These are phyloP conservation scores for Zaprionus obscuricornis DNA, from an alignment of 2,888 invertebrate species.

Conservation along the genomic window DNA sequence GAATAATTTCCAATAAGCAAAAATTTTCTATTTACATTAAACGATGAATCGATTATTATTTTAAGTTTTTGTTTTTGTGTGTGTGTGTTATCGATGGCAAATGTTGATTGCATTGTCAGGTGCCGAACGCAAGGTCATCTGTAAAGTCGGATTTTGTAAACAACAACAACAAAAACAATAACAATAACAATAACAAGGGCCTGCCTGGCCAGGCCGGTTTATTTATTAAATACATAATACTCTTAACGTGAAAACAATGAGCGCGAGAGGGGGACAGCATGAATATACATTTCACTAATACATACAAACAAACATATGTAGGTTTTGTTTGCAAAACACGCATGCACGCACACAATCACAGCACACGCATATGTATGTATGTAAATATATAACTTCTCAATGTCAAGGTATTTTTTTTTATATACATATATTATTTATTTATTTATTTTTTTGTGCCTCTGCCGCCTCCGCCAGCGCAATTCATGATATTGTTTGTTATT, in stretches of 20 bases:
- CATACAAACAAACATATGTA: background rate
- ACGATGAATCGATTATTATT: slow-evolving; percentile 25
- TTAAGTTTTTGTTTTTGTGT: too few species aligned
- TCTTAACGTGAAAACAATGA: slow-evolving; percentile 29
- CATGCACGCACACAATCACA: slow-evolving; percentile 18
- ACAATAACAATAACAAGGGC: slow-evolving; percentile 28
- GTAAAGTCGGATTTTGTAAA: slow-evolving; percentile 29
- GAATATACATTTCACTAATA: slow-evolving; percentile 20
- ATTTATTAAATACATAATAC: slow-evolving; percentile 50
- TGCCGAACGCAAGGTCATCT: slow-evolving; percentile 43
- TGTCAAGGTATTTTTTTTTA: slow-evolving; percentile 66
- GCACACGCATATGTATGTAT: slow-evolving; percentile 9
- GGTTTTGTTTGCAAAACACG: slow-evolving; percentile 43
- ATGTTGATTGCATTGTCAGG: slow-evolving; percentile 31
- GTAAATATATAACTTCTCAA: slow-evolving; percentile 46
- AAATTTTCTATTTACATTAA: slow-evolving; percentile 6
- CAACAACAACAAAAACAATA: slow-evolving; percentile 21
- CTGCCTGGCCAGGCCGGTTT: slow-evolving; percentile 31
- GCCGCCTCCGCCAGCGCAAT: slow-evolving; percentile 28
- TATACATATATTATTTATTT: too few species aligned
- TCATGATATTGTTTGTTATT: slow-evolving; percentile 20
- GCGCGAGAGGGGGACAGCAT: slow-evolving; percentile 35
- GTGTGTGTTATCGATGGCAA: slow-evolving; percentile 31
- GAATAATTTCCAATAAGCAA: too few species aligned
- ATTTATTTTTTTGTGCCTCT: too few species aligned